Base-by-base conservation (phyloP, 1,140 invertebrate genomes). In the Galleria mellonella region DNA sequence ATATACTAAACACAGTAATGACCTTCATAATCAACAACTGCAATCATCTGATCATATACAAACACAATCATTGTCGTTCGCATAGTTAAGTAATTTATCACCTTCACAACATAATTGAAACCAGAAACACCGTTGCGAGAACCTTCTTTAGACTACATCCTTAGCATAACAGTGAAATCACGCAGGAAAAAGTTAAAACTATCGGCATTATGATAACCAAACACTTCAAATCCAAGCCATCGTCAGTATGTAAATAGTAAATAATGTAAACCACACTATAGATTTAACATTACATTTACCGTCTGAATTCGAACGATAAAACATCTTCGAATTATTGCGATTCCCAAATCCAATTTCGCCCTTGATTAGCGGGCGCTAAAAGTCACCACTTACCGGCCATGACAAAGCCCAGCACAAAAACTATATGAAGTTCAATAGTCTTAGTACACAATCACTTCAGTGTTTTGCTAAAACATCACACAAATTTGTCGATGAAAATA, bases 351-450 rank as follows among this genome's bases (percentile, higher is more conserved):
- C 81, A 72, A 81, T 83, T 79, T 86, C 83, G 83, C 83, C 83
- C 83, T 85, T 86, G 79, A 82, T 72, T 84, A 85, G 68, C 82
- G 79, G 83, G 83, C 82, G 84, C 81, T 83, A 86, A 85, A 87
- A 86, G 83, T 86, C 84, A 87, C 70, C 81, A 87, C 84, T 87
- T 87, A 87, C 84, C 84, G 84, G 83, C 84, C 84, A 87, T 87
- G 84, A 83, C 84, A 87, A 87, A 87, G 83, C 82, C 84, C 84
- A 87, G 83, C 83, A 84, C 82, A 82, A 86, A 75, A 84, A 84
- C 73, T 87, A 70, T 73, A 83, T 81, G 71, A 75, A 85, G 76
- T 84, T 83, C 68, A 48, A 84, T 78, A 82, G 73, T 85, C 83
- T 82, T 72, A 77, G 59, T 75, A 77, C 84, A 86, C 84, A 85